Evolutionary conservation across 2,797 vertebrate genomes (phyloP), one percentile per base, ranked within the genome.

Genomic region (Lithobates sylvaticus): DNA sequence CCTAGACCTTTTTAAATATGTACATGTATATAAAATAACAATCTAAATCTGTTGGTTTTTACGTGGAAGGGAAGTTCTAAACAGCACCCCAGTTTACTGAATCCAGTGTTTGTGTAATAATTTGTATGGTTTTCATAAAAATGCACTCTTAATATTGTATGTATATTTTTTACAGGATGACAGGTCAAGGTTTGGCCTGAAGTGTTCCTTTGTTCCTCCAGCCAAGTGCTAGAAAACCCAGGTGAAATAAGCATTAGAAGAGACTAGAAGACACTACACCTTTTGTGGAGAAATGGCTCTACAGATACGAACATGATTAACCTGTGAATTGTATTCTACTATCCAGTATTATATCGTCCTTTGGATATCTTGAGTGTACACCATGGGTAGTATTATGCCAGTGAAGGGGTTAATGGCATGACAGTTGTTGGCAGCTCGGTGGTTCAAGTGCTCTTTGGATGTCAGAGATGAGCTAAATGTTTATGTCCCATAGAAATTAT

Each of bases 261-360:
- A 84, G 68, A 71, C 44, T 36, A 72, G 50, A 84, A 78, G 76
- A 78, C 83, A 47, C 54, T 50, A 50, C 61, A 21, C 9, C 76
- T 78, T 71, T 58, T 27, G 10, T 64, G 68, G 27, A 84, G 50
- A 58, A 71, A 10, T n/a, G 5, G 26, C 39, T 80, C 29, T 44
- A 65, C 73, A 85, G 76, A 72, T 47, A 67, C 27, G 18, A 47
- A 47, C 39, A 18, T 47, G 68, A 39, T 29, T 16, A 54, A 61
- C 77, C 84, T 85, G 69, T 61, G 68, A 39, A 64, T 85, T 54
- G 7, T 72, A 32, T 74, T 78, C 26, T 29, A 21, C 73, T 73
- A 85, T 85, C 84, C 76, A 74, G 84, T 61, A 71, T 54, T 74
- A 61, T 85, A 81, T 75, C 50, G 78, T 76, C 50, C n/a, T 81